Base-by-base conservation (phyloP, 1,140 invertebrate genomes). In the Drosophila ercepeae region DNA sequence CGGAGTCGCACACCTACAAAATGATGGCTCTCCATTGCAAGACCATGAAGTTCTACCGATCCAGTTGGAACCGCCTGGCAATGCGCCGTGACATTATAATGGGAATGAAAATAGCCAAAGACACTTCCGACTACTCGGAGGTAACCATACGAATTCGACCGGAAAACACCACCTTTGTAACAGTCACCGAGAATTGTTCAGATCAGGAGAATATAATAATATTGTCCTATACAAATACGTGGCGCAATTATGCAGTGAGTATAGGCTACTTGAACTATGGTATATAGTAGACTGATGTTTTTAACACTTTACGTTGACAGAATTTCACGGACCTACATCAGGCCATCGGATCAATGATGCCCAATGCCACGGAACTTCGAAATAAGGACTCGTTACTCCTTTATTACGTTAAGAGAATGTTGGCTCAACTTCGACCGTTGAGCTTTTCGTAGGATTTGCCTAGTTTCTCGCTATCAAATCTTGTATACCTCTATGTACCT, bases 231-330 rank as follows among this genome's bases (percentile, higher is more conserved):
- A 58, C 25, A n/a, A 29, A 50, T 1, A 90, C 89, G 0, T 90
- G 89, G 89, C 65, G 89, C 2, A 90, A 90, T 25, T 67, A 90
- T 36, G 27, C 32, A 14, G 89, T 90, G 55, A 77, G 78, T 72
- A 1, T 4, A 8, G 0, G 41, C 2, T n/a, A 5, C 9, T 2
- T 11, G n/a, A n/a, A n/a, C n/a, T n/a, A n/a, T n/a, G n/a, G n/a
- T n/a, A n/a, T n/a, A n/a, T n/a, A n/a, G n/a, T n/a, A n/a, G n/a
- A n/a, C n/a, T n/a, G n/a, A n/a, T n/a, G n/a, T n/a, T n/a, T n/a
- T n/a, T n/a, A n/a, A n/a, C n/a, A n/a, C 3, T 6, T 18, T 14
- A n/a, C 16, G 3, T 7, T 13, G 32, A 1, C 36, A 90, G 89
- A 27, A 45, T 8, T 90, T 75, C 45, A 55, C 70, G n/a, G 89